Evolutionary conservation across 2,797 vertebrate species (phyloP).

Genomic region (Cossypha heuglini): DNA sequence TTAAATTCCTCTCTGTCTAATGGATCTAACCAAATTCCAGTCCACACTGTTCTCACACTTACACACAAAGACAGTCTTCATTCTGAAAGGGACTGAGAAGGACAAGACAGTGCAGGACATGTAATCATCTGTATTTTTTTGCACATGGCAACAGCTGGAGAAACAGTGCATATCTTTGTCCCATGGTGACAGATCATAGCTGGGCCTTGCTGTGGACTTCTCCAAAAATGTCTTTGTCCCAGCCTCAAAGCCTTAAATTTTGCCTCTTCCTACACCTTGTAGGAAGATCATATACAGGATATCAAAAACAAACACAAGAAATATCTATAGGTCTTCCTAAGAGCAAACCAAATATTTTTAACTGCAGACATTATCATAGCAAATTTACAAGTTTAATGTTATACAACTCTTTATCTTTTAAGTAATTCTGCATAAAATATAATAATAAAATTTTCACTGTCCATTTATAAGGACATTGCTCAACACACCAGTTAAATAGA

Average conservation of each 20-base stretch:
- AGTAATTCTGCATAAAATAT: background rate
- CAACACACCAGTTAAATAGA: background rate
- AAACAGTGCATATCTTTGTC: rapidly evolving
- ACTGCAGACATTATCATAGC: background rate
- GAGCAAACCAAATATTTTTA: background rate
- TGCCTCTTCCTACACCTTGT: background rate
- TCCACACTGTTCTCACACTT: background rate
- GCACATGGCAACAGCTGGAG: background rate
- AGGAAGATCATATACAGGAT: background rate
- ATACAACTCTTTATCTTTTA: background rate
- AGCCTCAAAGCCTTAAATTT: background rate
- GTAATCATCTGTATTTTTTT: rapidly evolving
- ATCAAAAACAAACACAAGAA: background rate
- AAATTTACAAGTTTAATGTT: background rate
- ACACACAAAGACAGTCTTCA: rapidly evolving
- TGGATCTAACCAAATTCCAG: background rate
- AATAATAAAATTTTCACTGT: background rate
- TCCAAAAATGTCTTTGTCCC: background rate
- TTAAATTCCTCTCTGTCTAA: background rate
- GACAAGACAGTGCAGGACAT: background rate
- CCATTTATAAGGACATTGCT: background rate
- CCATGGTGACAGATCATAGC: background rate
- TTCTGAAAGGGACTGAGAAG: background rate
- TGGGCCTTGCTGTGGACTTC: background rate
- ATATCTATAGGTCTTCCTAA: background rate